phyloP scores from a whole-genome alignment of 2,113 vertebrate species.

The Melanocharis versteri region DNA sequence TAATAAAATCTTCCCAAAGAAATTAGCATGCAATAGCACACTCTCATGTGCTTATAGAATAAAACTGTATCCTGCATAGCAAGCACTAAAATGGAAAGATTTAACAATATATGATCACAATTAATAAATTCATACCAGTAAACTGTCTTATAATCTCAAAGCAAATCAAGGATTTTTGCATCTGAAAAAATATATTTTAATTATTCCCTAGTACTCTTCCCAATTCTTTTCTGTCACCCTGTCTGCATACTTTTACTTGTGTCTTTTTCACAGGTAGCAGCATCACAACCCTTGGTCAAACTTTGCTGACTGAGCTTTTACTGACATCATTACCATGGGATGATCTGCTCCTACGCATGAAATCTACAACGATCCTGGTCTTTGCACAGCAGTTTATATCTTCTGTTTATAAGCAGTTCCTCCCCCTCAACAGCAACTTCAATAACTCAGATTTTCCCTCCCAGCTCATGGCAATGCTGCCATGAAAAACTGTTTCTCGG shows the following conservation, averaged over 20 bases:
- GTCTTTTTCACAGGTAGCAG: neutral
- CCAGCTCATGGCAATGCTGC: rapidly evolving
- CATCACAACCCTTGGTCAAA: neutral
- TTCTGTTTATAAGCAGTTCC: neutral
- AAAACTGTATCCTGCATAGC: neutral
- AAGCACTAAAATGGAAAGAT: neutral
- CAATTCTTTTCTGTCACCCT: neutral
- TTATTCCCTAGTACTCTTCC: neutral
- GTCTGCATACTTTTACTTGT: neutral
- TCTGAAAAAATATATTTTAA: neutral
- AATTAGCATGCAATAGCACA: neutral
- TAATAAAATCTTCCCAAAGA: neutral
- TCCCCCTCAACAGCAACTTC: neutral
- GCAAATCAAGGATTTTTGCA: rapidly evolving
- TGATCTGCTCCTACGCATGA: rapidly evolving
- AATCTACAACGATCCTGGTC: neutral
- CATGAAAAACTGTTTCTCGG: neutral
- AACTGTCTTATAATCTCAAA: neutral
- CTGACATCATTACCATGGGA: neutral
- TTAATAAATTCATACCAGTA: neutral
- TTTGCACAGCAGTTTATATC: neutral
- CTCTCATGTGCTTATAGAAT: neutral
- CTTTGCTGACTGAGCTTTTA: neutral
- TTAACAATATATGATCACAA: neutral
- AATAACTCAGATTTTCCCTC: neutral